phyloP scores from a whole-genome alignment of 2,888 invertebrate species.

The Ectobius pallidus region DNA sequence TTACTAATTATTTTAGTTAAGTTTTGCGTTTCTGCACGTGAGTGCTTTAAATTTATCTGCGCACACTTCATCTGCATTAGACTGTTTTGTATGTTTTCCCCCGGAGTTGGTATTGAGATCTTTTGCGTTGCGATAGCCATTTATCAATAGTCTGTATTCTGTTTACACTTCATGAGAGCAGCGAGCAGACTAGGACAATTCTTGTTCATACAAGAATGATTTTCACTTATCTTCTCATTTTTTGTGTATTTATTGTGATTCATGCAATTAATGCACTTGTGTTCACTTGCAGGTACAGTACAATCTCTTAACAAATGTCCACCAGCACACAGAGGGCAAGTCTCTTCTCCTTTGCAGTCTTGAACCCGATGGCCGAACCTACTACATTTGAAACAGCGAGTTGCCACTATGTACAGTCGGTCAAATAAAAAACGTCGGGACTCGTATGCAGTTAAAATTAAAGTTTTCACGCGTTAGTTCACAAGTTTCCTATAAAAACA shows the following conservation, averaged over 20 bases:
- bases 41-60: too few relatives aligned
- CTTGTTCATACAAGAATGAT: too few relatives aligned
- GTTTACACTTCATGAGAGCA: too few relatives aligned
- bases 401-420: too few relatives aligned
- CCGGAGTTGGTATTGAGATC: background rate
- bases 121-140: too few relatives aligned
- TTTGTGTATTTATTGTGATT: background rate
- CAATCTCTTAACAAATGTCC: background rate
- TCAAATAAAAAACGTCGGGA: too few relatives aligned
- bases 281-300: too few relatives aligned
- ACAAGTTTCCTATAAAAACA: too few relatives aligned
- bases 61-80: background rate
- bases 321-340: background rate
- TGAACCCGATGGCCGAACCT: background rate
- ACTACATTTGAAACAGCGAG: background rate
- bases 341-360: background rate
- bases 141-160: too few relatives aligned
- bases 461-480: too few relatives aligned
- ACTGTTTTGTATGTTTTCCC: background rate
- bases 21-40: background rate
- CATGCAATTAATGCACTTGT: background rate
- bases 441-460: too few relatives aligned
- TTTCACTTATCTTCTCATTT: too few relatives aligned
- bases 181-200: background rate
- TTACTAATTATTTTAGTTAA: background rate